Evolutionary conservation across 2,888 invertebrate species (phyloP), one percentile per base, ranked within the genome.

Genomic region (Magallana nippona): DNA sequence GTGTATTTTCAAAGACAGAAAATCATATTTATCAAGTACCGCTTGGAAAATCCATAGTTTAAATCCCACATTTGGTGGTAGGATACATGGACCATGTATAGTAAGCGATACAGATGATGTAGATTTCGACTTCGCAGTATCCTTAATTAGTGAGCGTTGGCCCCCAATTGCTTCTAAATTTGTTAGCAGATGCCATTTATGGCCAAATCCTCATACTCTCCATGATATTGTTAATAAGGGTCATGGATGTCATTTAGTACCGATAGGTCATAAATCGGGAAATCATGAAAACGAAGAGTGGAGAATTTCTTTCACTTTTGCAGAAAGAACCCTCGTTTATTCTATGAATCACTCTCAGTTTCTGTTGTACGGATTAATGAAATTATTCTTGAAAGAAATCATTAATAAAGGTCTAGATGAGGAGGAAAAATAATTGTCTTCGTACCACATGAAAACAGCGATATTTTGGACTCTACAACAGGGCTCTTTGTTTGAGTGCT

Each of bases 321-420:
- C 78, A 44, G 82, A 82, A 60, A 57, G 55, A 32, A n/a, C 11
- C 19, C 22, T 82, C 13, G 57, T 78, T 22, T 44, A 56, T 3
- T 82, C 82, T 1, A 15, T 82, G 60, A 60, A 57, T 19, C 82
- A 82, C 55, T 15, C 17, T 13, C 82, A 82, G n/a, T 82, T 82
- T 78, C 27, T 82, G 13, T 78, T 56, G n/a, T 82, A 82, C 58
- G 78, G 82, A 5, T 11, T 82, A 22, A 17, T 82, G n/a, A 82
- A 82, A 44, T 32, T 82, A 32, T 82, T 77, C 27, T 60, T 82
- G 10, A 82, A 78, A 8, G 78, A 82, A 78, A 27, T 78, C 3
- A 58, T 82, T 17, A 58, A 78, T 78, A 19, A 55, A 55, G 15
- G 57, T 13, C 56, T 22, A 78, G 15, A 15, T n/a, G 15, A 15